A percentile compares a stretch with the other conserved stretches of the same genome.
These are phyloP conservation scores for Coccyzus lansbergi DNA, from an alignment of 2,797 vertebrate genomes.

Conservation along the genomic window DNA sequence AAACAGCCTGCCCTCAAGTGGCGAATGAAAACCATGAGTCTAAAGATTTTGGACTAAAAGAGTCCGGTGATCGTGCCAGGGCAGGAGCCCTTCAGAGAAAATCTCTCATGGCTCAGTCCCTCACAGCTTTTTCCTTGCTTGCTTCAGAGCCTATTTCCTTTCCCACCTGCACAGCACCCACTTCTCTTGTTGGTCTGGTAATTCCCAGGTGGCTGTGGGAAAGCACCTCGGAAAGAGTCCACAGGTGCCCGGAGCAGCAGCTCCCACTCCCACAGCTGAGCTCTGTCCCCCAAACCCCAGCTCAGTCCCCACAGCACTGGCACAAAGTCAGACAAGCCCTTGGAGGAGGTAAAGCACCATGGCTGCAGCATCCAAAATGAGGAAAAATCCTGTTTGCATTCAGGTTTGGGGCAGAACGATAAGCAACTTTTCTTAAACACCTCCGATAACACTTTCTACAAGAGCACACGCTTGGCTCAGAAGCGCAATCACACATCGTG, in stretches of 20 bases:
- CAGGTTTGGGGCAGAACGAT: neutral
- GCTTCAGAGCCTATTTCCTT: neutral
- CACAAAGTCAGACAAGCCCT: neutral
- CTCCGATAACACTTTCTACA: neutral
- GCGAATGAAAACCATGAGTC: conserved; percentile 22
- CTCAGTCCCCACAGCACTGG: neutral
- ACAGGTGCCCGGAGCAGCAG: neutral
- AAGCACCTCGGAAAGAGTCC: neutral
- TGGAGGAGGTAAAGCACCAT: accelerated
- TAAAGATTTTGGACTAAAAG: neutral
- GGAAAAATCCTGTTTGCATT: neutral
- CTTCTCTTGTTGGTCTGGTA: neutral
- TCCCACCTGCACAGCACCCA: neutral
- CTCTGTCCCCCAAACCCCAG: neutral
- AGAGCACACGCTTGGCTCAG: neutral
- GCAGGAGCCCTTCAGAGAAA: neutral
- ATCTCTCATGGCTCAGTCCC: neutral
- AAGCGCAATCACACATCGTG: accelerated
- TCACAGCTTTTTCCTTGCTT: neutral
- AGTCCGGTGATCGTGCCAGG: accelerated
- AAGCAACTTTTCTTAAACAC: neutral
- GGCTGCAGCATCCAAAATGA: neutral
- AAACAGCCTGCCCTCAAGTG: conserved; percentile 79
- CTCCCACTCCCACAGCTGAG: accelerated
- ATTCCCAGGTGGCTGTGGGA: accelerated